Evolutionary conservation across 1,140 invertebrate species (phyloP).

Genomic region (Drosophila sulfurigaster): DNA sequence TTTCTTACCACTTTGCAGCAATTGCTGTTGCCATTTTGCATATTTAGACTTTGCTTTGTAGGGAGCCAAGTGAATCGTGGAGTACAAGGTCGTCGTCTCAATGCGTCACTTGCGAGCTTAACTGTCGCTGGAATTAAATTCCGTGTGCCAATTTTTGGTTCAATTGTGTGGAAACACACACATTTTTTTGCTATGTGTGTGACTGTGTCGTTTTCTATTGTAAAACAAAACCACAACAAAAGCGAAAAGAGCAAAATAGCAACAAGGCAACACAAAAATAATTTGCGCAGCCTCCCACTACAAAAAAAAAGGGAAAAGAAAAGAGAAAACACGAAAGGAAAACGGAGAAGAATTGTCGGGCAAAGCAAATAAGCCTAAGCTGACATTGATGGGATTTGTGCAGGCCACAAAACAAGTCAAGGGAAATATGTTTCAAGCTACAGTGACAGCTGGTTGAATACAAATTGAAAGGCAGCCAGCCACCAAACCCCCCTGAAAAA

Average conservation of each 20-base stretch:
- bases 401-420: constrained; percentile 27
- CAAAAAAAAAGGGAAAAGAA: constrained; percentile 8
- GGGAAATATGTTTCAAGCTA: constrained; percentile 28
- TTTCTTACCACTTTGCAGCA: constrained; percentile 53
- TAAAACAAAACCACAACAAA: constrained; percentile 50
- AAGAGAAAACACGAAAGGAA: constrained; percentile 24
- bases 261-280: constrained; percentile 11
- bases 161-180: constrained; percentile 69
- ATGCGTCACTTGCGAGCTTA: constrained; percentile 43
- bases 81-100: constrained; percentile 34
- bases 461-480: constrained; percentile 17
- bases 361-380: constrained; percentile 50
- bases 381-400: constrained; percentile 75
- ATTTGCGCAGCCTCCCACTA: constrained; percentile 1
- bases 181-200: not conserved
- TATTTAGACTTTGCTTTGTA: constrained; percentile 50
- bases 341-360: constrained; percentile 9
- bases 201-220: not conserved
- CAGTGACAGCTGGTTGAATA: constrained; percentile 40
- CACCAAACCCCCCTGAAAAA: not conserved
- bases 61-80: constrained; percentile 40
- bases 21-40: constrained; percentile 56
- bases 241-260: constrained; percentile 29
- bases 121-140: constrained; percentile 73
- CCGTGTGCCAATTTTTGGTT: constrained; percentile 59